Conservation (phyloP, 2,888 invertebrate genomes). For the Galerucella calmariensis region DNA sequence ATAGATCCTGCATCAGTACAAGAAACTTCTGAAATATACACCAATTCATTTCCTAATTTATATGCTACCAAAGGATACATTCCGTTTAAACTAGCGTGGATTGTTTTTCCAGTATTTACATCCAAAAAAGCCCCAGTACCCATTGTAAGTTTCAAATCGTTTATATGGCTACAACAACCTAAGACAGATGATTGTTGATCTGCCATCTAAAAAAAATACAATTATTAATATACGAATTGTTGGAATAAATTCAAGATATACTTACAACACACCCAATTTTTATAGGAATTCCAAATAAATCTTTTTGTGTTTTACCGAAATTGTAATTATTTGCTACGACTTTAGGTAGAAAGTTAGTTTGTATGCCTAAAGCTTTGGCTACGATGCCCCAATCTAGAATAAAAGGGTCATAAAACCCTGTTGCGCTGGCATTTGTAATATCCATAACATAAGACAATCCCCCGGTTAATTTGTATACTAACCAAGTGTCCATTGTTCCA, state of each 20-base stretch:
- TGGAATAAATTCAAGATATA: conserved; percentile 35
- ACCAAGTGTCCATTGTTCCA: conserved; percentile 94
- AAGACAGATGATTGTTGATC: conserved; percentile 92
- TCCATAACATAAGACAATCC: conserved; percentile 82
- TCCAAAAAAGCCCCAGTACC: conserved; percentile 93
- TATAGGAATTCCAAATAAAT: conserved; percentile 80
- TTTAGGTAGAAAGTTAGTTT: conserved; percentile 79
- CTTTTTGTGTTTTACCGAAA: conserved; percentile 75
- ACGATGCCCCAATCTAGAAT: conserved; percentile 85
- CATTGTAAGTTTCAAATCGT: conserved; percentile 88
- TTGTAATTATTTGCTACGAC: conserved; percentile 82
- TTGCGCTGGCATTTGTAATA: conserved; percentile 89
- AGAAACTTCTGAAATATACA: conserved; percentile 86
- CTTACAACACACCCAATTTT: conserved; percentile 83
- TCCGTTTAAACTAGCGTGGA: conserved; percentile 85
- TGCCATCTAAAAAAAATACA: conserved; percentile 71
- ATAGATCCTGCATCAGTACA: conserved; percentile 90
- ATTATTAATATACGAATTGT: neutral
- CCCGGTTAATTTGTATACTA: conserved; percentile 83
- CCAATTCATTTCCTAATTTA: conserved; percentile 72
- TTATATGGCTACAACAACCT: conserved; percentile 85
- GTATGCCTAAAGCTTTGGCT: conserved; percentile 79
- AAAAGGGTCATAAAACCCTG: conserved; percentile 95
- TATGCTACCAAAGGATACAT: conserved; percentile 94
- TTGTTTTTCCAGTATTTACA: conserved; percentile 79